Conservation (phyloP, 53 echinoderm and acorn worm species). For the Apostichopus leukothele region DNA sequence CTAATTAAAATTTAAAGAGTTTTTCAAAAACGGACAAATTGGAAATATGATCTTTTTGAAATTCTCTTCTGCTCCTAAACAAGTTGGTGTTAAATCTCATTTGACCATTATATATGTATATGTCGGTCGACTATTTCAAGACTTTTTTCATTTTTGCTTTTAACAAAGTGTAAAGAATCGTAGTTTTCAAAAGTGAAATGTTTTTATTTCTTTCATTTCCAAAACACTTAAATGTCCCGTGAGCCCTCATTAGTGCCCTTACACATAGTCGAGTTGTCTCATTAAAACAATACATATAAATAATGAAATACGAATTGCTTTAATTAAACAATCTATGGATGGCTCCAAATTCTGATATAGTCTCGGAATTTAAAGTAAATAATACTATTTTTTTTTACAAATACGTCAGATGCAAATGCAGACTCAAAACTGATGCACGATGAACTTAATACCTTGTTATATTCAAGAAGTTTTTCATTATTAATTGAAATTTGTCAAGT, state of each 20-base stretch:
- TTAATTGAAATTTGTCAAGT: no score
- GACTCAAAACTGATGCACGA: no score
- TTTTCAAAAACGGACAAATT: not conserved
- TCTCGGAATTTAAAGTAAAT: not conserved
- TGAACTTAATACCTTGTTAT: no score
- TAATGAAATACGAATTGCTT: not conserved
- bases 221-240: not conserved
- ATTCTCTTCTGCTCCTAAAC: not conserved
- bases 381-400: not conserved
- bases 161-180: not conserved
- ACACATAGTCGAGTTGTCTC: not conserved
- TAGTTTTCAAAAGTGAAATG: not conserved
- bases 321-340: not conserved
- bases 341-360: not conserved
- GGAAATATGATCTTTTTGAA: not conserved
- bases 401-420: no score
- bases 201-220: not conserved
- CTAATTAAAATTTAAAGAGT: constrained; percentile 4
- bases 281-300: not conserved
- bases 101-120: not conserved
- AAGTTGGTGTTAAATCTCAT: not conserved
- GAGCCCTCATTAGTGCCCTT: constrained; percentile 10
- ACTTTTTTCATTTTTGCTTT: not conserved
- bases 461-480: no score
- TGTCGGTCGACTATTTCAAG: not conserved